Conservation (phyloP, 1,140 invertebrate genomes). For the Drosophila murphyi region DNA sequence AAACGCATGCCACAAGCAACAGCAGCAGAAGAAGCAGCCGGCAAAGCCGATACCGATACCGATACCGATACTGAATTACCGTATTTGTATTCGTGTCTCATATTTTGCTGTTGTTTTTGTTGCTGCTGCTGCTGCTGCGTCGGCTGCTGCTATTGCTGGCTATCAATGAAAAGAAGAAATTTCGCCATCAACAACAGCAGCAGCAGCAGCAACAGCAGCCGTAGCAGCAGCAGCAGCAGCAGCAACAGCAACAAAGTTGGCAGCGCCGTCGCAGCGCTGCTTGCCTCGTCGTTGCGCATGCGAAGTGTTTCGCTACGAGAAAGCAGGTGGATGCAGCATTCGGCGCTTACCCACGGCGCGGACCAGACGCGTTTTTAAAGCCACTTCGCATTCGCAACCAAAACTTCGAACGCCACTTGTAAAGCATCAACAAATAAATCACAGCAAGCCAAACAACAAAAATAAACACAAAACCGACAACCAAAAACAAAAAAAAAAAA, state of each 20-base stretch:
- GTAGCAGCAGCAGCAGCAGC: constrained; percentile 22
- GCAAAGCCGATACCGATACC: constrained; percentile 27
- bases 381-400: constrained; percentile 40
- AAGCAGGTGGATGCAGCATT: constrained; percentile 85
- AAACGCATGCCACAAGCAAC: constrained; percentile 44
- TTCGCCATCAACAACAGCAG: constrained; percentile 53
- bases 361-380: constrained; percentile 79
- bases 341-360: constrained; percentile 84
- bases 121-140: constrained; percentile 8
- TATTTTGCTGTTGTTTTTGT: constrained; percentile 30
- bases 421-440: constrained; percentile 16
- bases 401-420: not conserved
- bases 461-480: too few relatives aligned
- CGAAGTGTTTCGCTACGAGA: constrained; percentile 84
- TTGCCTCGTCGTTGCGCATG: constrained; percentile 71
- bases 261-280: constrained; percentile 30
- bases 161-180: constrained; percentile 76
- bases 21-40: constrained; percentile 24
- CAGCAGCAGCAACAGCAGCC: constrained; percentile 24
- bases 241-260: constrained; percentile 6
- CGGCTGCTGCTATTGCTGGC: constrained; percentile 26
- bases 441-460: constrained; percentile 10
- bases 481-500: not conserved
- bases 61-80: constrained; percentile 22
- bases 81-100: constrained; percentile 47